Percentiles rank a stretch among this genome's conserved stretches.
Conservation (phyloP, 2,113 vertebrate species). For the Pseudorhombus dupliciocellatus region DNA sequence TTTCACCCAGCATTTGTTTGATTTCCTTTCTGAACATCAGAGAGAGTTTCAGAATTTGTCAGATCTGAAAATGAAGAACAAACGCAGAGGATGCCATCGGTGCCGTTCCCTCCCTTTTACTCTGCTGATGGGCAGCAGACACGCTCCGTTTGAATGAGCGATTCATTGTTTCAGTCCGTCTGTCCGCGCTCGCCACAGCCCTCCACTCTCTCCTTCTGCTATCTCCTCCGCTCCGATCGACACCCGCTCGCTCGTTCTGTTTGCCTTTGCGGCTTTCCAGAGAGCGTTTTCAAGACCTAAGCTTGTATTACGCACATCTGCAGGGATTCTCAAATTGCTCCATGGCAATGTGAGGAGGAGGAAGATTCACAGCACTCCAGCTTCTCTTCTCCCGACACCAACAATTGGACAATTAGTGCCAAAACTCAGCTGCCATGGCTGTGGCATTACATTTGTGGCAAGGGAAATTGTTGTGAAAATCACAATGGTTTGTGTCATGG, state of each 20-base stretch:
- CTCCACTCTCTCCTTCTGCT: conserved; percentile 5
- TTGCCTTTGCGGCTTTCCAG: conserved; percentile 38
- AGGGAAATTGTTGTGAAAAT: conserved; percentile 39
- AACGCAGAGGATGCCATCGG: background rate
- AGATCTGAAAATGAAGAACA: background rate
- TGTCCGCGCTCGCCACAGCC: background rate
- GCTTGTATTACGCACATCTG: conserved; percentile 55
- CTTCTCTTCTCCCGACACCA: conserved; percentile 19
- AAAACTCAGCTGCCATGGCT: conserved; percentile 27
- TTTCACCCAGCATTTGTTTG: background rate
- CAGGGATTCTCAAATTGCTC: conserved; percentile 60
- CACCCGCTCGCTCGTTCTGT: conserved; percentile 16
- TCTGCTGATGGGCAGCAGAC: background rate
- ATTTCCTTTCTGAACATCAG: background rate
- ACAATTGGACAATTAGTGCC: conserved; percentile 45
- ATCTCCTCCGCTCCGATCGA: conserved; percentile 11
- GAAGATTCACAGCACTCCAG: conserved; percentile 23
- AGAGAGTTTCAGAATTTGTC: background rate
- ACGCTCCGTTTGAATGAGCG: conserved; percentile 10
- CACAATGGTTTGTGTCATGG: conserved; percentile 25
- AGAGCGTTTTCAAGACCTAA: conserved; percentile 36
- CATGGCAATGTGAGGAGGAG: conserved; percentile 25
- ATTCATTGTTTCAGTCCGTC: conserved; percentile 13
- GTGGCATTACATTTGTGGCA: conserved; percentile 28
- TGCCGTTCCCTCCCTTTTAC: background rate